phyloP scores from a whole-genome alignment of 2,113 vertebrate species.

The Geococcyx californianus region DNA sequence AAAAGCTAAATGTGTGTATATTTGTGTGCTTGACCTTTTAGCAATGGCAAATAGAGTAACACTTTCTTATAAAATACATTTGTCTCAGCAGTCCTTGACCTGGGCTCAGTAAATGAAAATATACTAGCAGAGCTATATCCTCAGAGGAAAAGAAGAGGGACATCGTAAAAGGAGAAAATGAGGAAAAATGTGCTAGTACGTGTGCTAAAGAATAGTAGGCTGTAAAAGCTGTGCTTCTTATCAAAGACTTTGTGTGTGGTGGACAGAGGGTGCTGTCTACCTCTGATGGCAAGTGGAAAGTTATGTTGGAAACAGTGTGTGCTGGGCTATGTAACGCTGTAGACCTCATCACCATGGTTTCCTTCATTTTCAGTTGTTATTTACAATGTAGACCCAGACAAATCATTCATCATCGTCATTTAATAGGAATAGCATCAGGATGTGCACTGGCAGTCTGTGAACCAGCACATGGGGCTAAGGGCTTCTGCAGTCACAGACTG shows the following conservation, averaged over 20 bases:
- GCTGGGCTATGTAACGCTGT: accelerated
- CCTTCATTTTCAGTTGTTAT: not conserved
- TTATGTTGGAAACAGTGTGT: not conserved
- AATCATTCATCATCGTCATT: not conserved
- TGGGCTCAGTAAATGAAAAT: not conserved
- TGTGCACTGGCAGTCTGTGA: not conserved
- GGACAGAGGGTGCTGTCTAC: not conserved
- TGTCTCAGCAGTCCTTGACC: slow-evolving; percentile 21
- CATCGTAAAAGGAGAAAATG: slow-evolving; percentile 2
- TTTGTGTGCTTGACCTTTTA: not conserved
- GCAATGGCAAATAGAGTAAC: not conserved
- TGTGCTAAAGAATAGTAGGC: not conserved
- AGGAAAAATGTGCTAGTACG: not conserved
- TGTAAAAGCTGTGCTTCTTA: not conserved
- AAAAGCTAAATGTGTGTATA: not conserved
- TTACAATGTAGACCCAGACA: not conserved
- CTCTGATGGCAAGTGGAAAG: accelerated
- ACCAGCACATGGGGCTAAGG: accelerated
- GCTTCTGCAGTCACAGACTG: accelerated
- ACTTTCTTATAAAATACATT: not conserved
- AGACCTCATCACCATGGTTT: not conserved
- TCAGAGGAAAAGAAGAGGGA: not conserved
- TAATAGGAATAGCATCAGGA: not conserved
- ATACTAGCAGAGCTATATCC: not conserved
- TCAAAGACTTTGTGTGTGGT: not conserved